Base-by-base conservation (phyloP, 2,797 vertebrate species). In the Sebastes taczanowskii region DNA sequence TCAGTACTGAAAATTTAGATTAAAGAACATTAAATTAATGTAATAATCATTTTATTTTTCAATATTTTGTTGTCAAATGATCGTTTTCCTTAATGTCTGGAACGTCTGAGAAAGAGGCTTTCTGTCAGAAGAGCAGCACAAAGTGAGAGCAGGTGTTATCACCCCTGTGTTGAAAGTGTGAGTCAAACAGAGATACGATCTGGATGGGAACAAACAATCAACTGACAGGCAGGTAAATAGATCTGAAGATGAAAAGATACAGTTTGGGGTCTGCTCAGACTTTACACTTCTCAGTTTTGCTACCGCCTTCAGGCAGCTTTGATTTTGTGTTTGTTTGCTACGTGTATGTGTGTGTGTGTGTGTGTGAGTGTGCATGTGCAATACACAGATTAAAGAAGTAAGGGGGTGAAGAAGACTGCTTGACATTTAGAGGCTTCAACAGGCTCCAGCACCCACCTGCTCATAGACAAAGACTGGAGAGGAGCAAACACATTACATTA, bases 401-500 rank as follows among this genome's bases (percentile, higher is more conserved):
- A 90, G 88, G 81, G 78, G 88, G 86, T 90, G 87, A 89, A 66
- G 83, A 78, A 88, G 84, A 92, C 94, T 95, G 95, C 85, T 96
- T 96, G 91, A 94, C 94, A 94, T 94, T 94, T 93, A 92, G 74
- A 93, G 64, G 80, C 82, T 83, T 85, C 85, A 84, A 79, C 86
- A 87, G 76, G 74, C 82, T 83, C 58, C 27, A 52, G 87, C 80
- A 55, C 87, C 83, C 90, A 93, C 89, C 88, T 91, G 86, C 80
- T 93, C 82, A 88, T 58, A 86, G 71, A 86, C 72, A 88, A 86
- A 89, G 84, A 86, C 58, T 35, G 62, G 32, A 42, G 73, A 79
- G 59, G 76, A 89, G 87, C 86, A 93, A 89, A 89, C 86, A 90
- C 27, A 35, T 35, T 35, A 11, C 80, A 73, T 78, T 83, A 80